Percentiles rank a stretch among this genome's conserved stretches.
Evolutionary conservation across 2,113 vertebrate species (phyloP).

Genomic region (Ginglymostoma cirratum): DNA sequence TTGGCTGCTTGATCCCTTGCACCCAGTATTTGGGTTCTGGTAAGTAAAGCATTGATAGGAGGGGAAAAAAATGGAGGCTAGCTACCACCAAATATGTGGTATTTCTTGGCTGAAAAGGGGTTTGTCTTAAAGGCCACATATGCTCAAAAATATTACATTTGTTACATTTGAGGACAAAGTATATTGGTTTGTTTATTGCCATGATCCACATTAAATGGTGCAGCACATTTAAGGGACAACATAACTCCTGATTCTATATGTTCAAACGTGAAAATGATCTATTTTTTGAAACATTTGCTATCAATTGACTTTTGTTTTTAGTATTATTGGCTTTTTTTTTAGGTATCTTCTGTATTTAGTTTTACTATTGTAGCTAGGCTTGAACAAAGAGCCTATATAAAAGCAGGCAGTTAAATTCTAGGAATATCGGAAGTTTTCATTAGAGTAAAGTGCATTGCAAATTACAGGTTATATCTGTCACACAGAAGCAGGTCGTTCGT

Average conservation of each 20-base stretch:
- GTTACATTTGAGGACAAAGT: too few relatives aligned
- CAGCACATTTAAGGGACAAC: neutral
- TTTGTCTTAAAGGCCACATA: too few relatives aligned
- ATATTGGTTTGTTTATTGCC: neutral
- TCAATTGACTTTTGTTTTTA: neutral
- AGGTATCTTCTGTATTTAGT: neutral
- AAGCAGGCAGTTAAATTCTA: neutral
- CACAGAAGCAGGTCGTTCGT: neutral
- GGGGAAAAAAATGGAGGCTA: neutral
- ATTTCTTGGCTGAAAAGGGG: neutral
- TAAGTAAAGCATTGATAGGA: neutral
- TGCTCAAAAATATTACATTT: too few relatives aligned
- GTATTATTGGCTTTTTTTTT: neutral
- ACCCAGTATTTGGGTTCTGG: neutral
- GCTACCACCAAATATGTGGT: neutral
- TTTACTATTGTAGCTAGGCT: neutral
- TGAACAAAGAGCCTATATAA: neutral
- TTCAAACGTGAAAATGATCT: neutral
- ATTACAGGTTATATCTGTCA: neutral
- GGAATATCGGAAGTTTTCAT: neutral
- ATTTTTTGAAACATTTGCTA: neutral
- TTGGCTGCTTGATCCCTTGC: neutral
- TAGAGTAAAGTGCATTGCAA: neutral
- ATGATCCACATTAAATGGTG: neutral
- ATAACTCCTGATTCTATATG: too few relatives aligned